Evolutionary conservation across 2,888 invertebrate genomes (phyloP), one percentile per base, ranked within the genome.

Genomic region (Leptogaster cylindrica): DNA sequence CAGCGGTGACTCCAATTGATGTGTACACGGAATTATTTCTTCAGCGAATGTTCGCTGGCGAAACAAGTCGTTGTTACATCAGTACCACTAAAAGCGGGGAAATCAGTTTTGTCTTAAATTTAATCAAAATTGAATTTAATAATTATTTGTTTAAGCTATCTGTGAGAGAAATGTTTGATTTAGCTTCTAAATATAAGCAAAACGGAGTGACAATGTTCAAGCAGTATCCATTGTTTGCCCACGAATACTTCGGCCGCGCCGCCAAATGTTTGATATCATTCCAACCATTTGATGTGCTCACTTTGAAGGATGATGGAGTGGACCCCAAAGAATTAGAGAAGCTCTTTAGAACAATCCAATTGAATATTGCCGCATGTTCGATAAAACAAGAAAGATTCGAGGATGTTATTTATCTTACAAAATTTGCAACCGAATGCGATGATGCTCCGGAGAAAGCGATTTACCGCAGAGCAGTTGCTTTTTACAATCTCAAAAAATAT

Each of bases 311-410:
- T 1, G 75, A 78, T 67, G 76, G 76, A 2, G 71, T 78, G 2
- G 72, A 76, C 8, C 73, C 73, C 0, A 77, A 81, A 6, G 84
- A 86, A 66, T 82, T 91, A 71, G 77, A 84, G 33, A 80, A 82
- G 61, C 77, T 91, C 6, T 87, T 90, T 77, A 80, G 87, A 7
- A 87, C 86, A 72, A 82, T 93, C 6, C 91, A 90, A 76, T 90
- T 91, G 72, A 95, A 95, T 79, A 82, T 95, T 76, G 91, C 93
- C 0, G 89, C 90, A 48, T 93, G 93, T 76, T 89, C 93, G 73
- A 83, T 92, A 16, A 87, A 87, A 70, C 84, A 84, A 70, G 79
- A 87, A 7, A 88, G 89, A 71, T 90, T 86, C 78, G 84, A 86
- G 3, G 86, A 88, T 68, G 88, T 88, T 0, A 77, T 91, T 27